Conservation (phyloP, 2,113 vertebrate genomes). For the Menidia beryllina region DNA sequence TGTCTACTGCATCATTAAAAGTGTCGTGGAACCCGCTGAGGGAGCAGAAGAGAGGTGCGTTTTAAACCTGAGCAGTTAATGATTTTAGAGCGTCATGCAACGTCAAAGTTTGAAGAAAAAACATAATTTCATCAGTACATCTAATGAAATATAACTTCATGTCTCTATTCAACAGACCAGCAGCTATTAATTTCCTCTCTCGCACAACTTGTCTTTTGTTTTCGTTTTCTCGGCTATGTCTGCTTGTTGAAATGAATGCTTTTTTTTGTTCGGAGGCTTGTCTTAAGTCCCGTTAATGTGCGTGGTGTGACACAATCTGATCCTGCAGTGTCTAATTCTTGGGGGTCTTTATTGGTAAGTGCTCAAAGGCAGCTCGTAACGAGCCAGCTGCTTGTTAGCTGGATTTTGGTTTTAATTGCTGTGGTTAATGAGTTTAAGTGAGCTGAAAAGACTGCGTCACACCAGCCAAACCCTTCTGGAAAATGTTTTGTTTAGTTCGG, state of each 20-base stretch:
- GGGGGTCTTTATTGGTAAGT: constrained; percentile 58
- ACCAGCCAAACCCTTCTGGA: constrained; percentile 53
- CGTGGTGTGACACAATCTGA: constrained; percentile 68
- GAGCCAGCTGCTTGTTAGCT: constrained; percentile 65
- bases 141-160: constrained; percentile 1
- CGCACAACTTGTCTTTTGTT: constrained; percentile 65
- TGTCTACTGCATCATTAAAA: not conserved
- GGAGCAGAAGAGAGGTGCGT: not conserved
- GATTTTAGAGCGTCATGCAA: not conserved
- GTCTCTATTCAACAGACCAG: constrained; percentile 1
- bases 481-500: constrained; percentile 58
- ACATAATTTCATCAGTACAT: not conserved
- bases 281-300: constrained; percentile 74
- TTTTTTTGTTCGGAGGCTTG: constrained; percentile 69
- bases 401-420: constrained; percentile 82
- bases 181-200: constrained; percentile 2
- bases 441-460: constrained; percentile 77
- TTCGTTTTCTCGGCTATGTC: constrained; percentile 40
- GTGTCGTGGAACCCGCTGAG: not conserved
- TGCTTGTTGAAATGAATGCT: constrained; percentile 46
- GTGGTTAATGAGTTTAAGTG: constrained; percentile 78
- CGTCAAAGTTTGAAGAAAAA: not conserved
- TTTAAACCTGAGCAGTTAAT: not conserved
- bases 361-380: constrained; percentile 64
- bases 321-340: constrained; percentile 60